Conservation (phyloP, 2,113 vertebrate species). For the Trachemys scripta region DNA sequence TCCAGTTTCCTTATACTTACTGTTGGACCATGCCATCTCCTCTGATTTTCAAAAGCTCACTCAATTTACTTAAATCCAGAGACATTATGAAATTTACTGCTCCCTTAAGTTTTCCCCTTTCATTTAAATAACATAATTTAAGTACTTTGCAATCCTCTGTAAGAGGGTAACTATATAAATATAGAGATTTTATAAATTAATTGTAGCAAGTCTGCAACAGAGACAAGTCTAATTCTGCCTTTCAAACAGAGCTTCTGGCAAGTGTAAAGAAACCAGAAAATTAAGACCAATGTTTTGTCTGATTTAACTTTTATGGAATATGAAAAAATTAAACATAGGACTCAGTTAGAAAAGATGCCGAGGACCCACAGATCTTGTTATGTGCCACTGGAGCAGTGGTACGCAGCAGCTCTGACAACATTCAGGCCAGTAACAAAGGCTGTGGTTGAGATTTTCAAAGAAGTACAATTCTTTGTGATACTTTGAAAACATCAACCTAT, state of each 20-base stretch:
- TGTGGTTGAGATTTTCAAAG: background rate
- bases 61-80: background rate
- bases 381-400: background rate
- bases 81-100: background rate
- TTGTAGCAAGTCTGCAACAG: background rate
- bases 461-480: background rate
- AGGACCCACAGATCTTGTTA: background rate
- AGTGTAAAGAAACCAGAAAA: background rate
- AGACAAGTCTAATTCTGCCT: background rate
- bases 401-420: background rate
- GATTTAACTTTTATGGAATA: background rate
- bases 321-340: background rate
- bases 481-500: background rate
- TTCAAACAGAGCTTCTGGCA: background rate
- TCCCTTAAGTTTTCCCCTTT: background rate
- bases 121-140: background rate
- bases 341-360: background rate
- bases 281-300: background rate
- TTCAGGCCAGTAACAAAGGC: background rate
- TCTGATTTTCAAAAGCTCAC: background rate
- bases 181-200: background rate
- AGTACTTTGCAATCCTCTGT: background rate
- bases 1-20: background rate
- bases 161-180: background rate
- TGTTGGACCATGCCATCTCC: background rate